Conservation (phyloP, 1,140 invertebrate genomes). For the Paraescarpia echinospica region DNA sequence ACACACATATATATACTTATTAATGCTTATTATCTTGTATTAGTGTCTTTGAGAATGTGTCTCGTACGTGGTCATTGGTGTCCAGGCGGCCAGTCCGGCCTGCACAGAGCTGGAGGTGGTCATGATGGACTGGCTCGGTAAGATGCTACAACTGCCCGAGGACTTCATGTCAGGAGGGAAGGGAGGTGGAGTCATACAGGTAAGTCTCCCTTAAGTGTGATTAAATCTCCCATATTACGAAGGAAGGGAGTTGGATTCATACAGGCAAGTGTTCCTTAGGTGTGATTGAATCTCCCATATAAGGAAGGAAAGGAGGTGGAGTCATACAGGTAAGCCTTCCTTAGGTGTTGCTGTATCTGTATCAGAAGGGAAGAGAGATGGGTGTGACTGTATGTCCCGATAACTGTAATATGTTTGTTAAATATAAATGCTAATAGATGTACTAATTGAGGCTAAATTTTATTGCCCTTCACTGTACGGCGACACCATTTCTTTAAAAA, state of each 20-base stretch:
- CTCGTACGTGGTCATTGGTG: not conserved
- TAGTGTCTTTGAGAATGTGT: too few species aligned
- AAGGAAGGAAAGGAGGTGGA: constrained; percentile 81
- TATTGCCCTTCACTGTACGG: too few species aligned
- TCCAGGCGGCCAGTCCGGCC: constrained; percentile 82
- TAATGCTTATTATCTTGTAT: too few species aligned
- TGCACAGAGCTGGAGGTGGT: constrained; percentile 93
- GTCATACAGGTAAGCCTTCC: constrained; percentile 84
- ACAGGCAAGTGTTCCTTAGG: constrained; percentile 65
- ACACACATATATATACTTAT: too few species aligned
- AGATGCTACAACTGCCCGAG: constrained; percentile 81
- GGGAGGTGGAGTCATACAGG: constrained; percentile 90
- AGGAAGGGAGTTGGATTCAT: constrained; percentile 88
- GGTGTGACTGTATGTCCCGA: not conserved
- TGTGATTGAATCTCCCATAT: constrained; percentile 56
- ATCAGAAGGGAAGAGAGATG: constrained; percentile 79
- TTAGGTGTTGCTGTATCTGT: too few species aligned
- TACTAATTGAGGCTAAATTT: too few species aligned
- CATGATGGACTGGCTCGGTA: constrained; percentile 91
- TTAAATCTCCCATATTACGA: constrained; percentile 72
- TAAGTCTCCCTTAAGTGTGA: too few species aligned
- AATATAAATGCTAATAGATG: too few species aligned
- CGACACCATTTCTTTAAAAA: too few species aligned
- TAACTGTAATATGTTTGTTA: too few species aligned
- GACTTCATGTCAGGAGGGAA: constrained; percentile 79